Evolutionary conservation across 2,113 vertebrate species (phyloP).

Genomic region (Callipepla squamata): DNA sequence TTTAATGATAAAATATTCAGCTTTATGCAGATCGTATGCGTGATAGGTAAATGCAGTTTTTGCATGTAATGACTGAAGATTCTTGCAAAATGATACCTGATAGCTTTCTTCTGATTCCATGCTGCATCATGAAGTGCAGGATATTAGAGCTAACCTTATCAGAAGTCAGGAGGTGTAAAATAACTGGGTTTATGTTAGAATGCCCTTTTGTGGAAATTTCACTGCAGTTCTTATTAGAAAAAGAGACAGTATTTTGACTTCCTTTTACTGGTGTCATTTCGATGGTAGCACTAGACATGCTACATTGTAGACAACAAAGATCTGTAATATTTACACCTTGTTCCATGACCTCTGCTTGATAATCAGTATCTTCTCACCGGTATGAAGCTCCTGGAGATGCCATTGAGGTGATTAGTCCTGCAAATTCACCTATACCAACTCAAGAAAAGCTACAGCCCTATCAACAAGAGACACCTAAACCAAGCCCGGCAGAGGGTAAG

Average conservation of each 20-base stretch:
- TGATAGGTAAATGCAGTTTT: neutral
- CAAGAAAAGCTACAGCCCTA: slow-evolving; percentile 87
- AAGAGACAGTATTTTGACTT: neutral
- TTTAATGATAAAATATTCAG: slow-evolving; percentile 3
- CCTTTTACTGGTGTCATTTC: neutral
- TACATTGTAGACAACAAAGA: neutral
- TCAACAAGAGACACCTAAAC: slow-evolving; percentile 78
- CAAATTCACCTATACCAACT: slow-evolving; percentile 88
- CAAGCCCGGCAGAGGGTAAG: slow-evolving; percentile 84
- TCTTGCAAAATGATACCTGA: neutral
- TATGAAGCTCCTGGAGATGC: slow-evolving; percentile 90
- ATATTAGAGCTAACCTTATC: neutral
- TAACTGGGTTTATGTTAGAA: neutral
- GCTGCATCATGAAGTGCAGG: neutral
- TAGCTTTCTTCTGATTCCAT: neutral
- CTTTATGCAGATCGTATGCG: neutral
- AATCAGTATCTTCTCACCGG: slow-evolving; percentile 90
- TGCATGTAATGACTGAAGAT: neutral
- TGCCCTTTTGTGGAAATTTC: neutral
- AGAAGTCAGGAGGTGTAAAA: slow-evolving; percentile 9
- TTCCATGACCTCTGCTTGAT: slow-evolving; percentile 37
- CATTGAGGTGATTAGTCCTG: slow-evolving; percentile 97
- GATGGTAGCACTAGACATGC: neutral
- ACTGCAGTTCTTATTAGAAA: neutral
- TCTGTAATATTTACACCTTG: neutral